Evolutionary conservation across 2,888 invertebrate species (phyloP).

Genomic region (Saturnia pavonia): DNA sequence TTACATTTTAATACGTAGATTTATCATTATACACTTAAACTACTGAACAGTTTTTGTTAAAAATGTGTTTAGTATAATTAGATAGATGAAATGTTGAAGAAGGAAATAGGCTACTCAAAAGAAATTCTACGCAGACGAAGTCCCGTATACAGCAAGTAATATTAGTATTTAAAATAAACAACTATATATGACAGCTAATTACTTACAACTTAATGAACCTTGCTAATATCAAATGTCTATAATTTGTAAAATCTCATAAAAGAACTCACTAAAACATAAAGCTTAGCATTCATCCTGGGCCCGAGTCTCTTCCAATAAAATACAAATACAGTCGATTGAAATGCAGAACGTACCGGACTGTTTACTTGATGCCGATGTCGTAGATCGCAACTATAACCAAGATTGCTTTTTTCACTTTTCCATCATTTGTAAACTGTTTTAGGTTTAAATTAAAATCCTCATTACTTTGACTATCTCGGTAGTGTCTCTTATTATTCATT

Average conservation of each 20-base stretch:
- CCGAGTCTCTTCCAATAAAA: conserved; percentile 70
- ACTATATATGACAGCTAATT: conserved; percentile 39
- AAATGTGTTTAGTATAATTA: no score
- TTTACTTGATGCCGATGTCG: conserved; percentile 68
- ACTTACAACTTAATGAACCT: conserved; percentile 26
- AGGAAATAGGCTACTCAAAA: no score
- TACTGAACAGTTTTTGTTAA: no score
- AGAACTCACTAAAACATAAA: conserved; percentile 70
- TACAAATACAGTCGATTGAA: conserved; percentile 78
- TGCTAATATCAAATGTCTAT: conserved; percentile 53
- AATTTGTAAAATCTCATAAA: conserved; percentile 60
- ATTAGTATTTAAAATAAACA: background rate
- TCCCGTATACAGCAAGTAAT: no score
- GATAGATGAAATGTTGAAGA: no score
- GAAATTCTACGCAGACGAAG: no score
- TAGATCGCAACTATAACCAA: conserved; percentile 66
- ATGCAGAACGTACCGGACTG: conserved; percentile 71
- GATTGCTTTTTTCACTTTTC: conserved; percentile 74
- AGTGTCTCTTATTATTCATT: background rate
- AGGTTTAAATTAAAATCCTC: conserved; percentile 58
- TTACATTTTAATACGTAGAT: no score
- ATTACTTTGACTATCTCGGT: conserved; percentile 7
- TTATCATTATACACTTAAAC: no score
- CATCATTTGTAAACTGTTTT: conserved; percentile 70
- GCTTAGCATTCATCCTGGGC: conserved; percentile 55